Evolutionary conservation across 2,888 invertebrate species (phyloP).

Genomic region (Argynnis bischoffii): DNA sequence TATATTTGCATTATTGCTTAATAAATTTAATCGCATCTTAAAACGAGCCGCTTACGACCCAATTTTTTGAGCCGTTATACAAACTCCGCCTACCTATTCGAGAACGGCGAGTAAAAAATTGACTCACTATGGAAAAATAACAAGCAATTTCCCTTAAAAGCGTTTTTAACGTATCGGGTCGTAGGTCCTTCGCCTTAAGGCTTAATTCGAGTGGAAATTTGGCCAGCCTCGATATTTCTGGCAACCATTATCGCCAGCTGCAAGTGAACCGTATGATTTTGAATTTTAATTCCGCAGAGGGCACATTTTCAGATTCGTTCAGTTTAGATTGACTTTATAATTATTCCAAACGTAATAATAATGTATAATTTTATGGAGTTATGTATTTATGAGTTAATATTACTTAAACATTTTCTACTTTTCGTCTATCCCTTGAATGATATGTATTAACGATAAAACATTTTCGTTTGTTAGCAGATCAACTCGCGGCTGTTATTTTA

Average conservation of each 20-base stretch:
- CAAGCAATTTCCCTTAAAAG: slow-evolving; percentile 39
- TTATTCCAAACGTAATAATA: slow-evolving; percentile 8
- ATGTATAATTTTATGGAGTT: not conserved
- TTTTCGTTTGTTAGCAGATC: too few relatives aligned
- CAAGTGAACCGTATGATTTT: slow-evolving; percentile 40
- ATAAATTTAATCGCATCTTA: slow-evolving; percentile 32
- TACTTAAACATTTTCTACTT: too few relatives aligned
- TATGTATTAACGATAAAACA: too few relatives aligned
- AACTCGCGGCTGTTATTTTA: too few relatives aligned
- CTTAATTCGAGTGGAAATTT: slow-evolving; percentile 39
- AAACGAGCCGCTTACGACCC: slow-evolving; percentile 40
- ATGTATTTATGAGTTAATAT: too few relatives aligned
- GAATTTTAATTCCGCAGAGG: slow-evolving; percentile 33
- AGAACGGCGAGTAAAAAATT: slow-evolving; percentile 40
- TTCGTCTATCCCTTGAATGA: too few relatives aligned
- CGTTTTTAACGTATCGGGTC: slow-evolving; percentile 36
- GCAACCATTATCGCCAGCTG: slow-evolving; percentile 41
- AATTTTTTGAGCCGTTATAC: slow-evolving; percentile 40
- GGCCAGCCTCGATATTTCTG: slow-evolving; percentile 36
- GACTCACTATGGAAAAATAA: slow-evolving; percentile 38
- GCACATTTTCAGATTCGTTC: slow-evolving; percentile 28
- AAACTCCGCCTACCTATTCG: slow-evolving; percentile 43
- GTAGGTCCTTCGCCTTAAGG: slow-evolving; percentile 40
- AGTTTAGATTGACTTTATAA: slow-evolving; percentile 23
- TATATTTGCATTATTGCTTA: slow-evolving; percentile 25